phyloP scores from a whole-genome alignment of 2,888 invertebrate genomes.

The Chymomyza procnemis region DNA sequence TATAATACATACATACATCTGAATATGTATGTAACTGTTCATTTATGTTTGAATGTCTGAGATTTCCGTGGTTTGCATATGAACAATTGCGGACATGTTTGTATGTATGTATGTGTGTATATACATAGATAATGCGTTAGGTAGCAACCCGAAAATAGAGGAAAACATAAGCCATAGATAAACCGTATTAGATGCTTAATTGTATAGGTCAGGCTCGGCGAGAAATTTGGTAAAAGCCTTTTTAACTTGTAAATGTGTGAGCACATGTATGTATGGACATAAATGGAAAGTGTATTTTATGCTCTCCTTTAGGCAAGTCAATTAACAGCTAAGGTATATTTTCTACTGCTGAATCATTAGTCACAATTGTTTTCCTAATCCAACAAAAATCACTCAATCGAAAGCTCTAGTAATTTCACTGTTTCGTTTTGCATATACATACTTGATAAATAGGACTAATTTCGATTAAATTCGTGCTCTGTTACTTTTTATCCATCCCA shows the following conservation, averaged over 20 bases:
- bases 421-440: too few relatives aligned
- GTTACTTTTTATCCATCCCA: too few relatives aligned
- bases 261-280: background rate
- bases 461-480: too few relatives aligned
- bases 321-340: too few relatives aligned
- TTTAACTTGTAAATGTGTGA: background rate
- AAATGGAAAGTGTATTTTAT: background rate
- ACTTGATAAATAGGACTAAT: too few relatives aligned
- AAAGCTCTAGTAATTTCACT: too few relatives aligned
- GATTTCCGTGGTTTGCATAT: background rate
- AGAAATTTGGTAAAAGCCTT: background rate
- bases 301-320: background rate
- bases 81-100: background rate
- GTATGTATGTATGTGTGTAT: too few relatives aligned
- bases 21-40: too few relatives aligned
- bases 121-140: background rate
- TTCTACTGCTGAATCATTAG: too few relatives aligned
- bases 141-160: background rate
- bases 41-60: background rate
- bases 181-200: background rate
- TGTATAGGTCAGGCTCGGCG: background rate
- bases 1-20: too few relatives aligned
- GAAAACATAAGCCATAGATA: background rate
- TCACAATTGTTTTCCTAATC: background rate
- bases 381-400: too few relatives aligned